Conservation (phyloP, 2,888 invertebrate species). For the Trichogramma evanescens region DNA sequence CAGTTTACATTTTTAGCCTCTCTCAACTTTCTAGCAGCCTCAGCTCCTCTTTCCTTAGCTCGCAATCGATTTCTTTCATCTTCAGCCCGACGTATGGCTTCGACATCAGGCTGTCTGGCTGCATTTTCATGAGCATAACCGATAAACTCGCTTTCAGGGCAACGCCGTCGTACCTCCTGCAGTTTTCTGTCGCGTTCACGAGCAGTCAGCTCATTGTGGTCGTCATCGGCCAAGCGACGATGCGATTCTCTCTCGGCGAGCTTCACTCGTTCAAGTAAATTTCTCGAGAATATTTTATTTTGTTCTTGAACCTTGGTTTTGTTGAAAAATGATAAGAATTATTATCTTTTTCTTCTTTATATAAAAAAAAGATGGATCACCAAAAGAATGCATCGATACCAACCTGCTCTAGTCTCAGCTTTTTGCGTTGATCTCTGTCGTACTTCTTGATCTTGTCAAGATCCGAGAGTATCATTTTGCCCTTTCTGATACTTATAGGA, state of each 20-base stretch:
- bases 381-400: conserved; percentile 15
- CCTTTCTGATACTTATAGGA: conserved; percentile 48
- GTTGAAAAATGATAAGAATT: not conserved
- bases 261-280: conserved; percentile 52
- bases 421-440: conserved; percentile 53
- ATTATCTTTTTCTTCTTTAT: not conserved
- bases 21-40: conserved; percentile 40
- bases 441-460: conserved; percentile 51
- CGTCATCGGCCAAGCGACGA: conserved; percentile 47
- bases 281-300: conserved; percentile 55
- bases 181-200: conserved; percentile 51
- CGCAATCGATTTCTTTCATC: conserved; percentile 32
- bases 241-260: conserved; percentile 51
- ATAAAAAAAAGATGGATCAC: not conserved
- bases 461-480: conserved; percentile 51
- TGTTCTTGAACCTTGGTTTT: conserved; percentile 54
- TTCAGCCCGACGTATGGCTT: conserved; percentile 31
- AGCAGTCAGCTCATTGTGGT: conserved; percentile 50
- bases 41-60: conserved; percentile 45
- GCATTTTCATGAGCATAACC: conserved; percentile 50
- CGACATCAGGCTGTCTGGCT: conserved; percentile 42
- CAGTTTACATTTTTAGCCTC: conserved; percentile 35
- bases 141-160: conserved; percentile 50
- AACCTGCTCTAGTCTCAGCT: conserved; percentile 59
- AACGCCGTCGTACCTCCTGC: conserved; percentile 50